Percentiles rank a stretch among this genome's conserved stretches.
Evolutionary conservation across 2,113 vertebrate species (phyloP).

Genomic region (Austrofundulus limnaeus): DNA sequence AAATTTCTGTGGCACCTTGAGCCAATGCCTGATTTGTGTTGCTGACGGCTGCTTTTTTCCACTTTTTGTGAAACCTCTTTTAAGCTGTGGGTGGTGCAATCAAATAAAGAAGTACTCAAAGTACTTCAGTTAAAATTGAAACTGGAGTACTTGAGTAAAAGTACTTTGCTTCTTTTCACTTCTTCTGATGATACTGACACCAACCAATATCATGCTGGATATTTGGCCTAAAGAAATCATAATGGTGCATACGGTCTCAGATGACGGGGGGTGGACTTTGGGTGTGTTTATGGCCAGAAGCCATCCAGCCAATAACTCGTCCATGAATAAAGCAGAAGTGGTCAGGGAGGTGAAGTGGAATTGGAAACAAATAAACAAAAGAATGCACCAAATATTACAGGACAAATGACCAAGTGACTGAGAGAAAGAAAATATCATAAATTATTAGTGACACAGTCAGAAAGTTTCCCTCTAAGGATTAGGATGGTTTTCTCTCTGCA

Average conservation of each 20-base stretch:
- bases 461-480: too few species aligned
- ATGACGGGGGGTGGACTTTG: background rate
- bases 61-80: background rate
- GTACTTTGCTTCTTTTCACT: background rate
- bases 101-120: background rate
- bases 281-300: constrained; percentile 2
- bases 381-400: background rate
- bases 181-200: background rate
- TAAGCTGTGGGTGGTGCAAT: background rate
- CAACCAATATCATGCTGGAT: background rate
- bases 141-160: background rate
- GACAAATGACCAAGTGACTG: background rate
- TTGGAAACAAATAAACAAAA: background rate
- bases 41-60: too few species aligned
- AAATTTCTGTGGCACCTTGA: background rate
- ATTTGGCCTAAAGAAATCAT: constrained; percentile 11
- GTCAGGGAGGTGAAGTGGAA: constrained; percentile 7
- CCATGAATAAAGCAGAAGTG: constrained; percentile 27
- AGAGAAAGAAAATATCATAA: background rate
- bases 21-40: background rate
- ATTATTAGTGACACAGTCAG: too few species aligned
- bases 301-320: background rate
- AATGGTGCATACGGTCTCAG: constrained; percentile 11
- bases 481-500: too few species aligned
- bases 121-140: background rate